A percentile compares a stretch with the other conserved stretches of the same genome.
These are phyloP conservation scores for Strigops habroptila DNA, from an alignment of 2,113 vertebrate genomes.

Conservation along the genomic window DNA sequence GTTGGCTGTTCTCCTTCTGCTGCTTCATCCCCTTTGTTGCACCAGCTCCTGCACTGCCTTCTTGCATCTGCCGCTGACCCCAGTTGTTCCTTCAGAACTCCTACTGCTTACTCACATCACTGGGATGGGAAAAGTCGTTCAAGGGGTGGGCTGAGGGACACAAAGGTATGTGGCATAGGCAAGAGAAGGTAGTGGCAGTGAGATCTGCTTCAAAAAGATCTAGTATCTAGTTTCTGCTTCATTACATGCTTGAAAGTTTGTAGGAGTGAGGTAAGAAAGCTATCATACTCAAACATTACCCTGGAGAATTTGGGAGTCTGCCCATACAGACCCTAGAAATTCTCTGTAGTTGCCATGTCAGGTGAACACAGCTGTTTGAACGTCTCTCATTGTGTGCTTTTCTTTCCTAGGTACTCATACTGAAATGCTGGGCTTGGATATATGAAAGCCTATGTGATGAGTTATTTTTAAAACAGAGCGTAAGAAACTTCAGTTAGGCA, in stretches of 20 bases:
- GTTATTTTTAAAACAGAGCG: not conserved
- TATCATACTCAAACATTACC: not conserved
- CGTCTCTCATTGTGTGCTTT: not conserved
- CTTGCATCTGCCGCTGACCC: not conserved
- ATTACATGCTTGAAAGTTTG: not conserved
- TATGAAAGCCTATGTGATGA: not conserved
- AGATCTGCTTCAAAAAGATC: not conserved
- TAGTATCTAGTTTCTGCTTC: not conserved
- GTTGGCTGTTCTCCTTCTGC: not conserved
- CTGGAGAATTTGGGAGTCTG: not conserved
- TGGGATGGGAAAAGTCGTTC: not conserved
- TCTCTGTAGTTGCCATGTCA: not conserved
- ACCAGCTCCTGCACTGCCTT: not conserved
- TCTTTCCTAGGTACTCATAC: not conserved
- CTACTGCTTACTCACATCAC: not conserved
- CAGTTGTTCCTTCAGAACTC: not conserved
- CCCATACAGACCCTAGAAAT: not conserved
- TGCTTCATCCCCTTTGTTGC: not conserved
- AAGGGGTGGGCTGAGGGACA: not conserved
- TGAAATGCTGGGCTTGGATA: not conserved
- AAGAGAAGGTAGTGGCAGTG: not conserved
- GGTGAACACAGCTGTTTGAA: not conserved
- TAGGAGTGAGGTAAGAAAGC: not conserved
- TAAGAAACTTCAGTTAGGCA: not conserved
- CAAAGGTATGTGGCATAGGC: not conserved